Base-by-base conservation (phyloP, 2,797 vertebrate species). In the Chrosomus eos region DNA sequence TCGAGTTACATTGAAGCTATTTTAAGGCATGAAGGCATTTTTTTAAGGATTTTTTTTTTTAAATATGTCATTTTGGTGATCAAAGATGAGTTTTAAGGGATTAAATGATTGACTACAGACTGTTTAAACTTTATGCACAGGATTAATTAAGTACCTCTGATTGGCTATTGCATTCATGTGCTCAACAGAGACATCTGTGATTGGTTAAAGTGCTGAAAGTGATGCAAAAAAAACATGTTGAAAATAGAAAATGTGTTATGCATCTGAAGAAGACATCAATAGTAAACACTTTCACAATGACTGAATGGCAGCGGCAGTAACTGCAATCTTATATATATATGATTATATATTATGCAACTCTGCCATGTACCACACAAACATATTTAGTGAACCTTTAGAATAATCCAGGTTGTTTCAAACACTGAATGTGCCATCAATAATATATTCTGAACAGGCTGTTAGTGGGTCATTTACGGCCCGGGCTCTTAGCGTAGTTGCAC, bases 401-500 rank as follows among this genome's bases (percentile, higher is more conserved):
- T 33, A 75, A 55, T 55, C 72, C 51, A 16, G 10, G 55, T 23
- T 64, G 70, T 62, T 82, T 45, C 36, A 26, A 43, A 72, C 16
- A 60, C 28, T 45, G 80, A 72, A 40, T n/a, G 36, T 0, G n/a
- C 36, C 51, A 70, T 75, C 66, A 48, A 28, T 43, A 80, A 66
- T 72, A 45, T 82, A 67, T 62, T 86, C 40, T 79, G 43, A 53
- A 82, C 6, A 82, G 64, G 73, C 38, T 48, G 81, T 77, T 84
- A 76, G 60, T 76, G 75, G 40, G 53, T 75, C 84, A 77, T 87
- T 86, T 83, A 84, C 64, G 43, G 58, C 36, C 70, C 58, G 64
- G 28, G 81, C 77, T 84, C 80, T 84, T 75, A 81, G 83, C 78
- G 53, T 75, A 79, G 38, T 51, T 70, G 80, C 85, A 62, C 67